Evolutionary conservation across 2,888 invertebrate species (phyloP).

Genomic region (Pheosia tremula): DNA sequence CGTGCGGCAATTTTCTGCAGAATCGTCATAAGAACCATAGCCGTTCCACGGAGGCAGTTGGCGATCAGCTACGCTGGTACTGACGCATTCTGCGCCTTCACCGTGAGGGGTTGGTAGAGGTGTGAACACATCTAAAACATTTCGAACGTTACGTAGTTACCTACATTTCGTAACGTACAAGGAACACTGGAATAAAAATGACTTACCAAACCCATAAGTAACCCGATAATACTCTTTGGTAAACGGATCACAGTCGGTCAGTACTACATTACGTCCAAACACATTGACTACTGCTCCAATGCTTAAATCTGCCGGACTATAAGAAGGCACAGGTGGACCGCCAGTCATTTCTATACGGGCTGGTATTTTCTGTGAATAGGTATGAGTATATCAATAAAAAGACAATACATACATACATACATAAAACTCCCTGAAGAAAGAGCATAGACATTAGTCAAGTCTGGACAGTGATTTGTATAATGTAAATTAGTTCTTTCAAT

Average conservation of each 20-base stretch:
- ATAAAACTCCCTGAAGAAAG: too few species aligned
- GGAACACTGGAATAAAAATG: not conserved
- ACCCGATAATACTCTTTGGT: constrained; percentile 93
- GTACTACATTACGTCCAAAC: constrained; percentile 91
- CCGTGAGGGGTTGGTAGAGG: constrained; percentile 81
- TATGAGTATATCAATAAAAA: not conserved
- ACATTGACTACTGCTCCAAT: constrained; percentile 93
- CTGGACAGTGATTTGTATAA: too few species aligned
- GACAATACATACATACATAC: too few species aligned
- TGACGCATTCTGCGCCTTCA: constrained; percentile 51
- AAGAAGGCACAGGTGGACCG: constrained; percentile 73
- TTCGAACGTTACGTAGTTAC: not conserved
- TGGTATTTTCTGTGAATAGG: constrained; percentile 64
- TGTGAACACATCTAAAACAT: constrained; percentile 85
- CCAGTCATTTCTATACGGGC: constrained; percentile 71
- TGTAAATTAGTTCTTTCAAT: too few species aligned
- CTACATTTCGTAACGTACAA: not conserved
- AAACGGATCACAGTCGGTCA: constrained; percentile 93
- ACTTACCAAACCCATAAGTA: constrained; percentile 86
- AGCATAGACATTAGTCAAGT: too few species aligned
- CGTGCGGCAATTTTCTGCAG: constrained; percentile 93
- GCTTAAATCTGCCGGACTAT: constrained; percentile 89
- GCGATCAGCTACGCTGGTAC: constrained; percentile 62
- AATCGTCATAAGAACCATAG: constrained; percentile 95
- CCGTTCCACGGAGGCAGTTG: constrained; percentile 95